Percentiles rank a stretch among this genome's conserved stretches.
phyloP scores from a whole-genome alignment of 2,797 vertebrate species.

The Danio tinwini region DNA sequence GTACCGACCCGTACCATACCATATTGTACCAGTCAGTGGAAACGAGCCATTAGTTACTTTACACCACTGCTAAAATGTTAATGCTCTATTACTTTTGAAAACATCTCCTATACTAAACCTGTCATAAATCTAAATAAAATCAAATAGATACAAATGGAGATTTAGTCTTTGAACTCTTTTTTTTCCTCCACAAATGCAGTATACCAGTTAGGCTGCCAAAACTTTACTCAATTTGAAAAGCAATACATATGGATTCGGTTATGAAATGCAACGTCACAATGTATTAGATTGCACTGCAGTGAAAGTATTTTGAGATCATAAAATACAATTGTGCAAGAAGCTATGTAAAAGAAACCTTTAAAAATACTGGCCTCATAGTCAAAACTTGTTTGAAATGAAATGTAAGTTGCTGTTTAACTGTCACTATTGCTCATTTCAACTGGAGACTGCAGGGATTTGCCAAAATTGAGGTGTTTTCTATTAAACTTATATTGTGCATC shows the following conservation, averaged over 20 bases:
- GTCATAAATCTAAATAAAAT: not conserved
- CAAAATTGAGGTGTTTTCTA: not conserved
- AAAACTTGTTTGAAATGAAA: not conserved
- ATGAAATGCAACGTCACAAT: not conserved
- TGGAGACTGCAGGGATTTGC: not conserved
- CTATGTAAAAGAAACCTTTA: not conserved
- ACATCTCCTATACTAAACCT: not conserved
- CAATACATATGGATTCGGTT: not conserved
- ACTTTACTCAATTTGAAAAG: not conserved
- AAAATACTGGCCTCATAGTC: not conserved
- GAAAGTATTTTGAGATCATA: not conserved
- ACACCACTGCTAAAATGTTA: no score
- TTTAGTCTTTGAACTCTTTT: not conserved
- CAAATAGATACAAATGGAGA: no score
- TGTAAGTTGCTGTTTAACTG: not conserved
- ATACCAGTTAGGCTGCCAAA: not conserved
- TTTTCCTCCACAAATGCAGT: not conserved
- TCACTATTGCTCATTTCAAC: no score
- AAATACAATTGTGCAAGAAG: not conserved
- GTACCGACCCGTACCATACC: no score
- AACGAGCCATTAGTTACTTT: no score
- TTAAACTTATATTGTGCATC: no score
- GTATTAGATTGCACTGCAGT: not conserved
- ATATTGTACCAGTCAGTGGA: no score
- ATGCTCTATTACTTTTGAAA: no score